Base-by-base conservation (phyloP, 2,888 invertebrate genomes). In the Cantharis lateralis region DNA sequence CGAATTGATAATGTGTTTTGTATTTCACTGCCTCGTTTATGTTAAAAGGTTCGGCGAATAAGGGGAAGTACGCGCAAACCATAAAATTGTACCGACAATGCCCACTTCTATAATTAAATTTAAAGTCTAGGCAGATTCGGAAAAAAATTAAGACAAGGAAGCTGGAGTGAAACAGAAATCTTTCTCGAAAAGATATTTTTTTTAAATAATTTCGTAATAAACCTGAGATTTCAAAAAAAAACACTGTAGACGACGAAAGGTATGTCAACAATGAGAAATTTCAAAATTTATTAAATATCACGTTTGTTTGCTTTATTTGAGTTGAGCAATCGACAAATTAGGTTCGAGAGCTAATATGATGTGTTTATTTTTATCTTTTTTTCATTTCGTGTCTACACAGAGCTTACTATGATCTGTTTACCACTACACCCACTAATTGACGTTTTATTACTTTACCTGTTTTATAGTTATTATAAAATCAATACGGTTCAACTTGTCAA, bases 251-350 rank as follows among this genome's bases (percentile, higher is more conserved):
- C 32, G 32, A 32, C 24, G 9, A 24, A 24, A 24, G 24, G 24
- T 24, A 24, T 24, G 24, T 24, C n/a, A 48, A 18, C 32, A 66
- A 48, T 15, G 32, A 7, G 11, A 32, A 48, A 66, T 66, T 66
- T 32, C 48, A 66, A 72, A 72, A n/a, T 72, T 72, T 72, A 72
- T 66, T 72, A 66, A 68, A 72, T 68, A 72, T 72, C 73, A 71
- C 75, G 75, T 71, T 32, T 74, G 62, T 32, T 64, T 71, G n/a
- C 18, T 75, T 16, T 66, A 75, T 70, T 71, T 71, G 48, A 24
- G 66, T 71, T 48, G 20, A 26, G 48, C 68, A 75, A 71, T 71
- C 66, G 75, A 71, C 20, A 66, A 71, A 70, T 75, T 32, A 62
- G 62, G 24, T 71, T 75, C 68, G 20, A 71, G 61, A 71, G 61